Percentiles rank a stretch among this genome's conserved stretches.
These are phyloP conservation scores for Xyliphius kryptos DNA, from an alignment of 2,113 vertebrate genomes.

Conservation along the genomic window DNA sequence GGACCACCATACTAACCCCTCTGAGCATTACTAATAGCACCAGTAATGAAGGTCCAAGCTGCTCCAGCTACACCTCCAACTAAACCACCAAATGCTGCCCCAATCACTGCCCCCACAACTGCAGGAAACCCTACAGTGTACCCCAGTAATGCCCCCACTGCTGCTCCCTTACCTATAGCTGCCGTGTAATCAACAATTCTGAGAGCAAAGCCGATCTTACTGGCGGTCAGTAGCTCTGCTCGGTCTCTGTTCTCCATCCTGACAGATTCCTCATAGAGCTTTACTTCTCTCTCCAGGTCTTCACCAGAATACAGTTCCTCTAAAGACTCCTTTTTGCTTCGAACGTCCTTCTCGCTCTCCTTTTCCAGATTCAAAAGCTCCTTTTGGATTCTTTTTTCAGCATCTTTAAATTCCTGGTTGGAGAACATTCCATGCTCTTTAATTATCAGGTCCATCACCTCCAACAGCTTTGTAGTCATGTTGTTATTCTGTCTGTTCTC, in stretches of 20 bases:
- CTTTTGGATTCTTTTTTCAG: constrained; percentile 29
- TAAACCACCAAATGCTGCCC: constrained; percentile 27
- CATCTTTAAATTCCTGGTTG: constrained; percentile 27
- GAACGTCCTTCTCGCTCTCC: constrained; percentile 20
- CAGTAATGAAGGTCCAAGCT: constrained; percentile 3
- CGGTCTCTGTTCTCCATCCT: constrained; percentile 19
- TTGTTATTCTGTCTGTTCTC: constrained; percentile 1
- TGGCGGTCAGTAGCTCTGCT: constrained; percentile 23
- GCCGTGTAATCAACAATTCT: constrained; percentile 31
- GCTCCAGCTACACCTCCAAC: constrained; percentile 24
- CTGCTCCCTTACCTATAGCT: constrained; percentile 34
- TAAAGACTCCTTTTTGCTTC: neutral
- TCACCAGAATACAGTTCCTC: constrained; percentile 23
- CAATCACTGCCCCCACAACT: constrained; percentile 14
- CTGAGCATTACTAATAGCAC: neutral
- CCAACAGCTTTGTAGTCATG: constrained; percentile 14
- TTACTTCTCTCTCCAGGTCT: neutral
- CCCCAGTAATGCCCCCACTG: constrained; percentile 7
- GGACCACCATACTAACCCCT: too few relatives aligned
- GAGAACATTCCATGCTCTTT: constrained; percentile 3
- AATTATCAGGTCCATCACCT: constrained; percentile 29
- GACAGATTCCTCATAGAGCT: constrained; percentile 11
- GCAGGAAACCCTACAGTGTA: constrained; percentile 4
- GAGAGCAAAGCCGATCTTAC: constrained; percentile 24
- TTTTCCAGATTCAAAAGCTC: constrained; percentile 19